Base-by-base conservation (phyloP, 2,888 invertebrate species). In the Epirrhoe tristata region DNA sequence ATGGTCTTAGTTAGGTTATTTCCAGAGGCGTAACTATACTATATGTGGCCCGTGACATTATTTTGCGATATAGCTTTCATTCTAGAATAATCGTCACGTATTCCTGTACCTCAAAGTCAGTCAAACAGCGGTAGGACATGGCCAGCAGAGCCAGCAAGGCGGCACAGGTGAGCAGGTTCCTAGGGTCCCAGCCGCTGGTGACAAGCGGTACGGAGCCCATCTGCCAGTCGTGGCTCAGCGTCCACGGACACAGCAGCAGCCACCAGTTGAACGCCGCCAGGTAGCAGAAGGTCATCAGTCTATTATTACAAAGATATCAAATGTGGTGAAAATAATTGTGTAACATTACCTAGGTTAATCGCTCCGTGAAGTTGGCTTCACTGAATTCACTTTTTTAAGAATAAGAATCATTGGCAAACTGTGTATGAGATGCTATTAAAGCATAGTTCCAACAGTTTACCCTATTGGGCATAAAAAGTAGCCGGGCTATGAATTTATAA, bases 171-270 rank as follows among this genome's bases (percentile, higher is more conserved):
- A 96, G 94, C 65, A 97, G 81, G 87, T 97, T 97, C 76, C 97
- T 92, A 1, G 94, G 92, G 83, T 98, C 98, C 97, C 89, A 88
- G 6, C 81, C 86, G 56, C 87, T 89, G 58, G 96, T 95, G 74
- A 98, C 94, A 68, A 97, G 92, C 24, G 97, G 97, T 69, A 98
- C 95, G 12, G 97, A 97, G 6, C 97, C 97, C 96, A 97, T 96
- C 91, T 98, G 97, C 98, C 98, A 98, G 87, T 98, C 98, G 83
- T 98, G 97, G 76, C 97, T 96, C 55, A 98, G 93, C 0, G 95
- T 95, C 79, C 95, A 94, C 0, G 98, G 98, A 73, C 96, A 96
- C 61, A 98, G 89, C n/a, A 98, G 91, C 70, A 98, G 88, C 96
- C 97, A 97, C 94, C 96, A 95, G 93, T 98, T 98, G 91, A 97